phyloP scores from a whole-genome alignment of 2,888 invertebrate species.

The Trichopria drosophilae region DNA sequence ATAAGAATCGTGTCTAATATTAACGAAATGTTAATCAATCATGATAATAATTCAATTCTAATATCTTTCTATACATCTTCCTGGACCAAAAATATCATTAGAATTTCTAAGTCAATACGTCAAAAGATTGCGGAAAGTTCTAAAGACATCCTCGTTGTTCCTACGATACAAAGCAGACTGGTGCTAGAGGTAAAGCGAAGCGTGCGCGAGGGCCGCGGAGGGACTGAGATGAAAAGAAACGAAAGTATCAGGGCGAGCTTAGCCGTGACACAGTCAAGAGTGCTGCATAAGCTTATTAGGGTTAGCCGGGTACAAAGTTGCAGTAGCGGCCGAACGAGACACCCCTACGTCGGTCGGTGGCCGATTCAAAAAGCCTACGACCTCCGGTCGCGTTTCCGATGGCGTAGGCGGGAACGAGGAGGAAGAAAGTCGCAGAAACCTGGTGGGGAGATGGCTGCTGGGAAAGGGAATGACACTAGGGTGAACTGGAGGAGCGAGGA shows the following conservation, averaged over 20 bases:
- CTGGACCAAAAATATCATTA: too few species aligned
- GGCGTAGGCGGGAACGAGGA: constrained; percentile 23
- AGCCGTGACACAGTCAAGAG: constrained; percentile 45
- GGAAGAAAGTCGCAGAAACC: constrained; percentile 27
- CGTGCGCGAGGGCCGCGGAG: background rate
- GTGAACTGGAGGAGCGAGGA: constrained; percentile 29
- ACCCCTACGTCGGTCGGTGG: constrained; percentile 31
- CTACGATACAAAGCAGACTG: too few species aligned
- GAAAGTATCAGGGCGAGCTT: constrained; percentile 39
- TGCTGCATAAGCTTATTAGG: constrained; percentile 58
- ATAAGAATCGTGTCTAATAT: too few species aligned
- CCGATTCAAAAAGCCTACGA: background rate
- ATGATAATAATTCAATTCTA: too few species aligned
- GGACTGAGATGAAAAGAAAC: background rate
- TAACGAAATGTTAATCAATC: too few species aligned
- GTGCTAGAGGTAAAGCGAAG: too few species aligned
- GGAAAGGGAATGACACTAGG: constrained; percentile 29
- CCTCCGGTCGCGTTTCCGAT: background rate
- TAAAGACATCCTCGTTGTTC: too few species aligned
- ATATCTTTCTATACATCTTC: too few species aligned
- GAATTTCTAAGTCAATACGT: too few species aligned
- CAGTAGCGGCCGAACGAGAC: constrained; percentile 32
- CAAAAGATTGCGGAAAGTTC: too few species aligned
- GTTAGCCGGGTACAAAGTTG: constrained; percentile 37
- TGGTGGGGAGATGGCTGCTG: constrained; percentile 13